Conservation (phyloP, 2,113 vertebrate genomes). For the Meriones unguiculatus region DNA sequence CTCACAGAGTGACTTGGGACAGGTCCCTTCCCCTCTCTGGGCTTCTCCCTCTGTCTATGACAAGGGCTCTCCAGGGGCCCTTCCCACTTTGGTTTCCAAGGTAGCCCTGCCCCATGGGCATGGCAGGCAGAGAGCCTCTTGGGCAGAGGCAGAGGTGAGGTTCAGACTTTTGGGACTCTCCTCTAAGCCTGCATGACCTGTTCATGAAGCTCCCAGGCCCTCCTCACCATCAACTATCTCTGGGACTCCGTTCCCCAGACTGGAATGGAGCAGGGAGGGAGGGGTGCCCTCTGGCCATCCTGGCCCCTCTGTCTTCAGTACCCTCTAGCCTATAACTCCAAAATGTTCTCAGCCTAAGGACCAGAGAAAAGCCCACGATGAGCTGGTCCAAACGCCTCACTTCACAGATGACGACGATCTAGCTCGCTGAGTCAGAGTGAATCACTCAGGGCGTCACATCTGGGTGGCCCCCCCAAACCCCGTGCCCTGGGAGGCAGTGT, state of each 20-base stretch:
- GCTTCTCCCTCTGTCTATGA: neutral
- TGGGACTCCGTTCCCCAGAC: neutral
- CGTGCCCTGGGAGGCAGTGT: neutral
- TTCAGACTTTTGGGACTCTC: neutral
- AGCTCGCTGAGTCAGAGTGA: neutral
- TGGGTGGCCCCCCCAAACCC: neutral
- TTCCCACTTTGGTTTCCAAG: neutral
- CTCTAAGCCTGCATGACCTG: neutral
- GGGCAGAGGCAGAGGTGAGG: neutral
- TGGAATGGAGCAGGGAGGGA: neutral
- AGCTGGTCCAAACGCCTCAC: slow-evolving; percentile 54
- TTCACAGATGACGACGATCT: slow-evolving; percentile 59
- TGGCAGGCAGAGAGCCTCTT: neutral
- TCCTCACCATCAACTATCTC: no score
- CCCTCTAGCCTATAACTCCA: neutral
- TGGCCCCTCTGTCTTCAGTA: neutral
- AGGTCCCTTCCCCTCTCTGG: neutral
- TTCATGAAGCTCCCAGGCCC: neutral
- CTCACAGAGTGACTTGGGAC: neutral
- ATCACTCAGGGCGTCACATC: slow-evolving; percentile 58
- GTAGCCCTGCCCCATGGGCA: neutral
- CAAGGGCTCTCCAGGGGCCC: neutral
- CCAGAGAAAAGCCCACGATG: neutral
- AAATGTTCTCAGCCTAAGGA: slow-evolving; percentile 40
- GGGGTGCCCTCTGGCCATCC: neutral